phyloP scores from a whole-genome alignment of 2,113 vertebrate genomes.

The Toxotes jaculatrix region DNA sequence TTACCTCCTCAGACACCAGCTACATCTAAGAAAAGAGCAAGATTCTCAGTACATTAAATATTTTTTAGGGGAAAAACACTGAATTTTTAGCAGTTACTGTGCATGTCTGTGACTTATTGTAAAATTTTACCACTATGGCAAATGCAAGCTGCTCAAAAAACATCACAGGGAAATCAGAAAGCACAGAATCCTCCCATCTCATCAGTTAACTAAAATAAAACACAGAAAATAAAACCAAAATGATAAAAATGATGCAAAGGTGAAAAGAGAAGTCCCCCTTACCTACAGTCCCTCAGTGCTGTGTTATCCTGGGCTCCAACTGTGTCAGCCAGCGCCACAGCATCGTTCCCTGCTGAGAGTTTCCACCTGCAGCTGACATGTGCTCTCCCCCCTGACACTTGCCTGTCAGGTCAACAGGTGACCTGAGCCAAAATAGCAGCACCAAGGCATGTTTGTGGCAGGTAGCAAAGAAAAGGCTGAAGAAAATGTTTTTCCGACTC shows the following conservation, averaged over 20 bases:
- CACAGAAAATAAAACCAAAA: not conserved
- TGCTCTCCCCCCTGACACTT: constrained; percentile 62
- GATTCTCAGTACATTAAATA: not conserved
- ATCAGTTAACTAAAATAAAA: not conserved
- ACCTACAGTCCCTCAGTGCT: constrained; percentile 70
- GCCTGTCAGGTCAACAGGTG: constrained; percentile 77
- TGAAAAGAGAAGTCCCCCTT: constrained; percentile 48
- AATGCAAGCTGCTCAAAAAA: not conserved
- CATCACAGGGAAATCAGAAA: not conserved
- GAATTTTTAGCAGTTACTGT: not conserved
- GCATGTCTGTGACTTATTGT: not conserved
- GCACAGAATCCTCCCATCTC: not conserved
- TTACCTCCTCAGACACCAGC: constrained; percentile 38
- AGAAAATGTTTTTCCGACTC: not conserved
- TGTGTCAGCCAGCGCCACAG: constrained; percentile 30
- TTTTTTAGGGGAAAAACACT: not conserved
- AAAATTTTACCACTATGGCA: constrained; percentile 8
- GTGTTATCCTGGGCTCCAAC: constrained; percentile 51
- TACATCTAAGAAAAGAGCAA: constrained; percentile 31
- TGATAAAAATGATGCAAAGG: not conserved
- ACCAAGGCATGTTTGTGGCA: constrained; percentile 79
- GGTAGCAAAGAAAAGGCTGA: constrained; percentile 52
- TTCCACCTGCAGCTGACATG: constrained; percentile 80
- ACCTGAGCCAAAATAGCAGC: constrained; percentile 68
- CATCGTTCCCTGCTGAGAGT: constrained; percentile 49